phyloP scores from a whole-genome alignment of 2,888 invertebrate species.

The Serripes groenlandicus region DNA sequence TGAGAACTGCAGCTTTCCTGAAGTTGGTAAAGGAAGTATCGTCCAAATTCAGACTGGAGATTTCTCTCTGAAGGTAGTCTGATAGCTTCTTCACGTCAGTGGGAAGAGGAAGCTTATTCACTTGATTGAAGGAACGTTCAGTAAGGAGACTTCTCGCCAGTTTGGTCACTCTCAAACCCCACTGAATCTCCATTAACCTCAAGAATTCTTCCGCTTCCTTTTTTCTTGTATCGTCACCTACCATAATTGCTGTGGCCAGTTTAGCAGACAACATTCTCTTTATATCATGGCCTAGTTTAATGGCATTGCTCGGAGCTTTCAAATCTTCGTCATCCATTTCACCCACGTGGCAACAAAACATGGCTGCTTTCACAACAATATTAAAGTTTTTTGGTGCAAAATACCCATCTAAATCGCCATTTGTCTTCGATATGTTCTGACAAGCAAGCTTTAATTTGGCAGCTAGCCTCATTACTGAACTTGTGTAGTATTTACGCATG shows the following conservation, averaged over 20 bases:
- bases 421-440: slow-evolving; percentile 22
- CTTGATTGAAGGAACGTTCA: slow-evolving; percentile 14
- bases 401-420: neutral
- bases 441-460: slow-evolving; percentile 27
- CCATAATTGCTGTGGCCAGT: slow-evolving; percentile 28
- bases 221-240: slow-evolving; percentile 1
- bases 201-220: slow-evolving; percentile 30
- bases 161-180: slow-evolving; percentile 39
- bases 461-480: slow-evolving; percentile 40
- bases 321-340: neutral
- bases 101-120: neutral
- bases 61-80: neutral
- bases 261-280: slow-evolving; percentile 19
- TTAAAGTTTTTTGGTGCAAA: slow-evolving; percentile 14
- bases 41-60: neutral
- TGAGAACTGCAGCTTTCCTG: no score
- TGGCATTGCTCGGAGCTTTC: slow-evolving; percentile 23
- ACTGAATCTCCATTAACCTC: slow-evolving; percentile 39
- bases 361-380: slow-evolving; percentile 25
- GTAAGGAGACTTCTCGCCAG: slow-evolving; percentile 15
- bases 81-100: slow-evolving; percentile 11
- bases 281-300: slow-evolving; percentile 36
- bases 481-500: slow-evolving; percentile 45
- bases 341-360: slow-evolving; percentile 11
- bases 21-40: no score